phyloP scores from a whole-genome alignment of 2,113 vertebrate genomes.

The Oncorhynchus gorbuscha region DNA sequence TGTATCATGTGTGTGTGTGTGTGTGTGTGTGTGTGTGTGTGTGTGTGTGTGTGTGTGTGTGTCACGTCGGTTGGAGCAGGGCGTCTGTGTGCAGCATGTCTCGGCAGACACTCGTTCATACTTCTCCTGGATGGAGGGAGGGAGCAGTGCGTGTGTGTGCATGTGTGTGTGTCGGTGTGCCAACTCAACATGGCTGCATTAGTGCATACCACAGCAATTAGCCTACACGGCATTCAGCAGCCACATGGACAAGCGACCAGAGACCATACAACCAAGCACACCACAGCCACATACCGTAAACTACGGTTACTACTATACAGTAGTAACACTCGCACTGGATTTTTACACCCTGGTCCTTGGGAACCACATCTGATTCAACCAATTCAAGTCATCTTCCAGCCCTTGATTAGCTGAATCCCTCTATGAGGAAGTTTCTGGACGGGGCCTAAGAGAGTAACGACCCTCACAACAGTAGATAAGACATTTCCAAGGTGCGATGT shows the following conservation, averaged over 20 bases:
- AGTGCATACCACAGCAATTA: constrained; percentile 65
- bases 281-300: not conserved
- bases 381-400: no score
- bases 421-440: no score
- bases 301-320: no score
- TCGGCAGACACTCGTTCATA: constrained; percentile 78
- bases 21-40: not conserved
- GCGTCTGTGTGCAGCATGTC: constrained; percentile 80
- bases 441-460: no score
- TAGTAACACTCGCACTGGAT: no score
- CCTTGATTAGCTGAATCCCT: no score
- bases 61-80: constrained; percentile 71
- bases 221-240: constrained; percentile 45
- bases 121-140: constrained; percentile 45
- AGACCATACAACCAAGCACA: constrained; percentile 19
- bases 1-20: not conserved
- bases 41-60: not conserved
- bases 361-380: no score
- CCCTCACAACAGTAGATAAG: no score
- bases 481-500: no score
- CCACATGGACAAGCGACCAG: constrained; percentile 27
- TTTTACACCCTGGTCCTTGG: no score
- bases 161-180: not conserved
- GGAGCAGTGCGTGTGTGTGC: not conserved
- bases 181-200: constrained; percentile 48